Percentiles rank a stretch among this genome's conserved stretches.
phyloP scores from a whole-genome alignment of 1,140 invertebrate genomes.

The Calliopsis andreniformis region DNA sequence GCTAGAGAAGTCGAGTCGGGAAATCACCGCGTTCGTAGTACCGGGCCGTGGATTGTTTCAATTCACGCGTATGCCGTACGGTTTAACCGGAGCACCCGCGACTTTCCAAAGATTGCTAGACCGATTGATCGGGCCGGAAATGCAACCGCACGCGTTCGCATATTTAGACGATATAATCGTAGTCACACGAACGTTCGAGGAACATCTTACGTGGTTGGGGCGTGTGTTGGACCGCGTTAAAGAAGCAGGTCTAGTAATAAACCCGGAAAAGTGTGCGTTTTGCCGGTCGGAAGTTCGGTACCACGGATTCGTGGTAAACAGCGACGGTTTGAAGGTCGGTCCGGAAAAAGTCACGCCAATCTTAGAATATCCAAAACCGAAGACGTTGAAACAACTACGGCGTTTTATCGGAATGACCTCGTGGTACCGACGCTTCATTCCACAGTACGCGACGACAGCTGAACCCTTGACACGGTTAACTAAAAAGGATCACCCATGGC shows the following conservation, averaged over 20 bases:
- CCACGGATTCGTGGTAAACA: conserved; percentile 24
- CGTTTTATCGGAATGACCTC: conserved; percentile 63
- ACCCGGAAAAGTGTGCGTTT: conserved; percentile 36
- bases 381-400: no score
- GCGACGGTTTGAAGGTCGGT: conserved; percentile 11
- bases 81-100: conserved; percentile 1
- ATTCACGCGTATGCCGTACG: neutral
- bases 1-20: neutral
- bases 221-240: neutral
- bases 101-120: conserved; percentile 10
- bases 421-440: conserved; percentile 74
- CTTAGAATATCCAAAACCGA: no score
- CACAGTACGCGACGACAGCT: conserved; percentile 66
- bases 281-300: conserved; percentile 6
- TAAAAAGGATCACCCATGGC: conserved; percentile 20
- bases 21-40: conserved; percentile 16
- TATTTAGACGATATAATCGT: conserved; percentile 70
- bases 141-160: conserved; percentile 60
- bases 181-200: conserved; percentile 49
- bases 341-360: conserved; percentile 18
- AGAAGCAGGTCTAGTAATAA: conserved; percentile 13
- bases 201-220: conserved; percentile 47
- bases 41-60: conserved; percentile 5
- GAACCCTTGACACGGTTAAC: conserved; percentile 53
- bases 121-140: conserved; percentile 60